These are phyloP conservation scores for Sciurus niger DNA, from an alignment of 2,113 vertebrate species.

Conservation along the genomic window DNA sequence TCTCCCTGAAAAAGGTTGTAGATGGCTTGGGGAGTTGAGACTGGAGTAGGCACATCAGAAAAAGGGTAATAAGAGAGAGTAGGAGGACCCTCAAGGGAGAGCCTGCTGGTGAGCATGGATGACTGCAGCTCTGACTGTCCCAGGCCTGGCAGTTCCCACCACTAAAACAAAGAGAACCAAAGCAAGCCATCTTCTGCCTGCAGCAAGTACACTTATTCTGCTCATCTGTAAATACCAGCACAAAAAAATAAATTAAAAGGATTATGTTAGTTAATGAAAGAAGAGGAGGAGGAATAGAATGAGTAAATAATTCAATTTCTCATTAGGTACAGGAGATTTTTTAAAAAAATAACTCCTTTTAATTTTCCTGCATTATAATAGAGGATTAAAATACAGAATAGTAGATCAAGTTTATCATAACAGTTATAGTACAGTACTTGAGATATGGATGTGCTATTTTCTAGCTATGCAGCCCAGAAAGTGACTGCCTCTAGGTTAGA, in stretches of 20 bases:
- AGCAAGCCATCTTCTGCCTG: not conserved
- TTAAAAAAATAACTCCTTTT: not conserved
- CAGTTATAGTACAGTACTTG: not conserved
- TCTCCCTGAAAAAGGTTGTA: not conserved
- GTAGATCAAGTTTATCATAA: not conserved
- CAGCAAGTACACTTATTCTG: not conserved
- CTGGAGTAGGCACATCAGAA: not conserved
- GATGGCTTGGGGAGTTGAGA: not conserved
- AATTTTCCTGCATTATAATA: slow-evolving; percentile 1
- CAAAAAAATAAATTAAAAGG: not conserved
- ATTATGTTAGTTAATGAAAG: slow-evolving; percentile 17
- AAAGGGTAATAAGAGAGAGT: not conserved
- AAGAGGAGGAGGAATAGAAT: not conserved
- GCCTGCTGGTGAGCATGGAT: not conserved
- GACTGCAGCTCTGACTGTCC: not conserved
- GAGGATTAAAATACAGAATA: not conserved
- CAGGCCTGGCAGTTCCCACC: not conserved
- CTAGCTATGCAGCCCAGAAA: not conserved
- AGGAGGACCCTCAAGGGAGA: not conserved
- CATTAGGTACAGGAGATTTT: slow-evolving; percentile 12
- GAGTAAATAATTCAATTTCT: not conserved
- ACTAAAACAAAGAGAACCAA: not conserved
- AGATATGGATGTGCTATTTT: not conserved
- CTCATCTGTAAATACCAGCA: not conserved
- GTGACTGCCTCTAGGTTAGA: not conserved